A percentile compares a stretch with the other conserved stretches of the same genome.
These are phyloP conservation scores for Cetonia aurata DNA, from an alignment of 2,888 invertebrate genomes.

Conservation along the genomic window DNA sequence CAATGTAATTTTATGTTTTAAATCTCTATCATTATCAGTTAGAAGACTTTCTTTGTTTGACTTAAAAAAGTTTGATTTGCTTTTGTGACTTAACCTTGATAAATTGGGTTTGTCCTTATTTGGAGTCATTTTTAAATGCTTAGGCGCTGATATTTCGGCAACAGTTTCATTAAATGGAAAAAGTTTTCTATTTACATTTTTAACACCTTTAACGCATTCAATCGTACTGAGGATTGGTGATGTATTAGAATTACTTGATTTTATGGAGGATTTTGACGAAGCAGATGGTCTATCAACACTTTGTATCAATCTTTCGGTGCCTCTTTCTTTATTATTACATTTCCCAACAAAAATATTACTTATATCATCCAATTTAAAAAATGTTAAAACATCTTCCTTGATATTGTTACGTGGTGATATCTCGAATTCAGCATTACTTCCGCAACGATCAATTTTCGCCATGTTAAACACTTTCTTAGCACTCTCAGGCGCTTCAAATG, in stretches of 20 bases:
- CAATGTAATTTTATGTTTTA: too few relatives aligned
- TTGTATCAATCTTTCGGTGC: neutral
- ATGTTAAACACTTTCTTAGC: slow-evolving; percentile 51
- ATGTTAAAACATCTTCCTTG: slow-evolving; percentile 43
- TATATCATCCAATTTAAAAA: slow-evolving; percentile 54
- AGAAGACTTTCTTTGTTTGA: neutral
- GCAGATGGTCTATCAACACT: neutral
- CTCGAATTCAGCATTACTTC: neutral
- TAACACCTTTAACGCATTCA: too few relatives aligned
- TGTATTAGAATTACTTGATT: neutral
- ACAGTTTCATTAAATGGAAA: too few relatives aligned
- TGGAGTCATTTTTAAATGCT: too few relatives aligned
- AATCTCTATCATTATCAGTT: too few relatives aligned
- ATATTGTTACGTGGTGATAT: neutral
- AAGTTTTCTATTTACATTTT: too few relatives aligned
- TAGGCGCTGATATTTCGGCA: too few relatives aligned
- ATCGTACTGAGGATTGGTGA: neutral
- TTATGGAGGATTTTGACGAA: neutral
- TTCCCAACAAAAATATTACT: slow-evolving; percentile 49
- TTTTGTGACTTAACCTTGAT: slow-evolving; percentile 19
- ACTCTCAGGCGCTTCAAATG: slow-evolving; percentile 55
- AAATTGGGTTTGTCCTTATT: slow-evolving; percentile 25
- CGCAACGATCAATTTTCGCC: slow-evolving; percentile 33
- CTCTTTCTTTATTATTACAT: too few relatives aligned
- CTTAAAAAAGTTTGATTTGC: slow-evolving; percentile 26